phyloP scores from a whole-genome alignment of 2,888 invertebrate species.

The Mesochorus sp. region DNA sequence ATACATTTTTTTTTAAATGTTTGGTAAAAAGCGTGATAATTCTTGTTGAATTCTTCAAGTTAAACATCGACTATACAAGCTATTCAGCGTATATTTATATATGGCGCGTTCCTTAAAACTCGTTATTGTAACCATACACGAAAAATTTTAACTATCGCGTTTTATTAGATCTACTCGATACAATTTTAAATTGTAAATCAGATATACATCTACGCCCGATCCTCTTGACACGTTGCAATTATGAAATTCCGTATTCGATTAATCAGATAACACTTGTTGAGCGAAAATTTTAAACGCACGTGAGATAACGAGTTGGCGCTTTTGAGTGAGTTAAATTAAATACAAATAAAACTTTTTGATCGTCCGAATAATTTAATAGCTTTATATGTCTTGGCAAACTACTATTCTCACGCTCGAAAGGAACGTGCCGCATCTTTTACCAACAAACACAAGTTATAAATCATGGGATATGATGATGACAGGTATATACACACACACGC shows the following conservation, averaged over 20 bases:
- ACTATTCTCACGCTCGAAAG: conserved; percentile 29
- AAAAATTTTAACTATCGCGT: background rate
- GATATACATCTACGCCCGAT: background rate
- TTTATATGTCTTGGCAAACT: background rate
- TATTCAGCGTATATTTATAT: background rate
- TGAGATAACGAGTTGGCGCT: background rate
- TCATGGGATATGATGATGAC: conserved; percentile 27
- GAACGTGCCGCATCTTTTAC: background rate
- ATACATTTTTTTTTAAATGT: conserved; percentile 5
- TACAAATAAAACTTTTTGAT: background rate
- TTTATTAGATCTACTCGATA: background rate
- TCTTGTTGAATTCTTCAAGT: background rate
- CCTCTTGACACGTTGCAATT: background rate
- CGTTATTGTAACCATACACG: background rate
- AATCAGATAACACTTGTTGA: background rate
- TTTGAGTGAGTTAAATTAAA: background rate
- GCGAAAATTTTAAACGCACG: background rate
- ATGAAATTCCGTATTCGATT: conserved; percentile 17
- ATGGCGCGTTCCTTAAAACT: background rate
- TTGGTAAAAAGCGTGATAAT: background rate
- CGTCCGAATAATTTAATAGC: background rate
- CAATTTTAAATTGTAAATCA: background rate
- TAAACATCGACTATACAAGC: background rate
- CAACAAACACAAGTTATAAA: conserved; percentile 14
- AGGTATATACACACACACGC: background rate